Base-by-base conservation (phyloP, 2,888 invertebrate species). In the Drosophila nr. perissopoda region DNA sequence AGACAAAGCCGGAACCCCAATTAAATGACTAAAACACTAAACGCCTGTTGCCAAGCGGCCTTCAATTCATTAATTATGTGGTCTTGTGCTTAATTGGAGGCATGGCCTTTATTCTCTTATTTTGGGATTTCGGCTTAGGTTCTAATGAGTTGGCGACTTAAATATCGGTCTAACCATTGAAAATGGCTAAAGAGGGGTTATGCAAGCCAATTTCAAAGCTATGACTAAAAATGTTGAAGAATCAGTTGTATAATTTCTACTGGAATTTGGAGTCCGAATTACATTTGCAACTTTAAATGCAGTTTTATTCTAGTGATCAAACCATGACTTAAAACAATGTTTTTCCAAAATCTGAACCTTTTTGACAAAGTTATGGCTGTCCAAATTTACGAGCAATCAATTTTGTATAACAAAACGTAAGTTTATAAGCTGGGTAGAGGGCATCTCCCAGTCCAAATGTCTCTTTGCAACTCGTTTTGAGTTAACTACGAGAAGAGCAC, bases 21-120 rank as follows among this genome's bases (percentile, higher is more conserved):
- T 69, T 80, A 56, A 66, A 58, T 76, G 76, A 81, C 76, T 76
- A 70, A 79, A 71, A 60, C 60, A 75, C 49, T 57, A 61, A 68
- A 64, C 48, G 33, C 42, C 52, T 52, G 69, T 76, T 79, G 79
- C 70, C 65, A 59, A 77, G 62, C 62, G 58, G 61, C 29, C 59
- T 76, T 68, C 62, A 52, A 40, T 64, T 61, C n/a, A 67, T 62
- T 49, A 53, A 52, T 34, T 60, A 49, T 40, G 33, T 42, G 48
- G 27, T 56, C 13, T 21, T 29, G 16, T 60, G 27, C n/a, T 34
- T 57, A 52, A 57, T 69, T 68, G 57, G 27, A 51, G 18, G 33
- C 69, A 69, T 76, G 73, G 46, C 54, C 64, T 68, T 70, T 65
- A 65, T 42, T 27, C 21, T 25, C 21, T 18, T 40, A 48, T 54